Evolutionary conservation across 2,888 invertebrate genomes (phyloP).

Genomic region (Poecilus cupreus): DNA sequence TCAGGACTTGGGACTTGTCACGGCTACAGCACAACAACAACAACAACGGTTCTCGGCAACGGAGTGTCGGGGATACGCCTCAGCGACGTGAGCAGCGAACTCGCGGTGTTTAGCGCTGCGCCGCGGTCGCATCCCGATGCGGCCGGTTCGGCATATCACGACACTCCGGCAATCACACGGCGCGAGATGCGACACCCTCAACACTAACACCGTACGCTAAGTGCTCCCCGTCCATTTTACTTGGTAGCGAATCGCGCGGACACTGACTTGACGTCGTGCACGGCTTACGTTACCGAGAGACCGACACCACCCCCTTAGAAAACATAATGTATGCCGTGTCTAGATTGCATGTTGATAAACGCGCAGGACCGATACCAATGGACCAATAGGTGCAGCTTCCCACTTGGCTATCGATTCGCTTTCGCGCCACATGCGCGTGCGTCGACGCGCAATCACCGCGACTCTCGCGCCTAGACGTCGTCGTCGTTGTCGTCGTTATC

Average conservation of each 20-base stretch:
- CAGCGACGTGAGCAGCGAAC: conserved; percentile 60
- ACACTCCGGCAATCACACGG: conserved; percentile 63
- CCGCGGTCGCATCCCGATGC: conserved; percentile 65
- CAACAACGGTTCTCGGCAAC: background rate
- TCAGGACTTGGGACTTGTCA: background rate
- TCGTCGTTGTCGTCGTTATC: conserved; percentile 40
- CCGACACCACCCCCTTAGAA: conserved; percentile 64
- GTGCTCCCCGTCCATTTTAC: conserved; percentile 52
- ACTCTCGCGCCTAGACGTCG: conserved; percentile 45
- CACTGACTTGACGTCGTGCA: conserved; percentile 59
- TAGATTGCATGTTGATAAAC: conserved; percentile 68
- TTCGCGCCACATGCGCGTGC: conserved; percentile 36
- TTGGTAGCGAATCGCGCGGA: conserved; percentile 57
- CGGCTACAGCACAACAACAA: background rate
- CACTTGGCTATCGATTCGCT: conserved; percentile 55
- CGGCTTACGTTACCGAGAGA: conserved; percentile 58
- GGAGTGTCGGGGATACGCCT: conserved; percentile 40
- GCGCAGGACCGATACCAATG: conserved; percentile 67
- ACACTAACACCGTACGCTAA: conserved; percentile 23
- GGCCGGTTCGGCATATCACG: conserved; percentile 64
- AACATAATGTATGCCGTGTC: conserved; percentile 67
- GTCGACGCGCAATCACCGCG: conserved; percentile 46
- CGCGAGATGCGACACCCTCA: conserved; percentile 58
- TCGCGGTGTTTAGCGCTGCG: conserved; percentile 63
- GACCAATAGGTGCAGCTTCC: conserved; percentile 66